Percentiles rank a stretch among this genome's conserved stretches.
Evolutionary conservation across 2,888 invertebrate species (phyloP).

Genomic region (Sinopyrophorus schimmeli): DNA sequence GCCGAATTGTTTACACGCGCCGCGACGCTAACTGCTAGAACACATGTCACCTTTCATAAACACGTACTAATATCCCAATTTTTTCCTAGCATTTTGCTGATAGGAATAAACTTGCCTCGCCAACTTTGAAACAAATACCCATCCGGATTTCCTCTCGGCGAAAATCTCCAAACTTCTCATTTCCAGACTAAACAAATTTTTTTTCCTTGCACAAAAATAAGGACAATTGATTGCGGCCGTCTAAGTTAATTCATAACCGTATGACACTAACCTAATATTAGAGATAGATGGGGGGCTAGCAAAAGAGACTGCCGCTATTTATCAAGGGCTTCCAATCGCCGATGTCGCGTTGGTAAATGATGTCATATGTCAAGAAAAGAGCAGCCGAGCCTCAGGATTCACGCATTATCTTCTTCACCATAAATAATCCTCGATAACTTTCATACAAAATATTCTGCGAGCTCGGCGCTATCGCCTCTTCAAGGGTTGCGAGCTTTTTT

Average conservation of each 20-base stretch:
- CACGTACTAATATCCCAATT: slow-evolving; percentile 49
- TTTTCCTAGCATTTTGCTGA: slow-evolving; percentile 19
- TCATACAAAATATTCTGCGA: slow-evolving; percentile 20
- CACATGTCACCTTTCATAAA: slow-evolving; percentile 53
- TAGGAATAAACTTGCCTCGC: too few relatives aligned
- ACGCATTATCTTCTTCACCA: slow-evolving; percentile 30
- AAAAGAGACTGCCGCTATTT: slow-evolving; percentile 42
- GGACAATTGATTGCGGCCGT: slow-evolving; percentile 27
- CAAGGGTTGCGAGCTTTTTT: slow-evolving; percentile 16
- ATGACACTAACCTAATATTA: slow-evolving; percentile 51
- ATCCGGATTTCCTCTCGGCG: too few relatives aligned
- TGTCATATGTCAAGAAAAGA: slow-evolving; percentile 38
- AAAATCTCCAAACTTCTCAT: too few relatives aligned
- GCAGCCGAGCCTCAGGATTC: slow-evolving; percentile 24
- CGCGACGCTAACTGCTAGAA: slow-evolving; percentile 42
- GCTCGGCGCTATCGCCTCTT: slow-evolving; percentile 16
- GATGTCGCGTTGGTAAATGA: slow-evolving; percentile 39
- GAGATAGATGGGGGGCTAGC: slow-evolving; percentile 40
- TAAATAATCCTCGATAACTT: slow-evolving; percentile 31
- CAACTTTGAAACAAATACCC: too few relatives aligned
- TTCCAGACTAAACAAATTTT: too few relatives aligned
- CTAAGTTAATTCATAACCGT: slow-evolving; percentile 47
- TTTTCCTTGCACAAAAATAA: too few relatives aligned
- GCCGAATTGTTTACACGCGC: slow-evolving; percentile 59
- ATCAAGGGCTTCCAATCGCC: slow-evolving; percentile 44